phyloP scores from a whole-genome alignment of 1,140 invertebrate species.

The Calephelis nemesis region DNA sequence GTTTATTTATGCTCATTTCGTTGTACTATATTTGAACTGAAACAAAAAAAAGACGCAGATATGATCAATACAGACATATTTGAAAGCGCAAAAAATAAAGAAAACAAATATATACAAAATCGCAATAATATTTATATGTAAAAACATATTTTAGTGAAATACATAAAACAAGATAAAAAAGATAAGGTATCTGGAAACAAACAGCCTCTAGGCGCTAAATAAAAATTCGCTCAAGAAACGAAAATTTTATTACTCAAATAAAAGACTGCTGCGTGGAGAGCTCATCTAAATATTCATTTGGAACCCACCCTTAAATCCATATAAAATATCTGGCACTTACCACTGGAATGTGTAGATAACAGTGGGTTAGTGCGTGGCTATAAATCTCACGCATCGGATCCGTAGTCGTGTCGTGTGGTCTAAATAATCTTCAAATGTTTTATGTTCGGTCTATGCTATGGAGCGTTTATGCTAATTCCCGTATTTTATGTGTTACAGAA shows the following conservation, averaged over 20 bases:
- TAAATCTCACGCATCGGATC: constrained; percentile 43
- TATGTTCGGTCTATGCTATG: constrained; percentile 45
- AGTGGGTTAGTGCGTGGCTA: constrained; percentile 29
- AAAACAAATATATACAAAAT: background rate
- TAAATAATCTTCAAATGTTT: constrained; percentile 38
- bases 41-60: too few species aligned
- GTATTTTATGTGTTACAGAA: constrained; percentile 58
- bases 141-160: too few species aligned
- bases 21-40: too few species aligned
- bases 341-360: constrained; percentile 23
- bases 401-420: constrained; percentile 44
- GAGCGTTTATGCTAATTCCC: constrained; percentile 61
- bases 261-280: constrained; percentile 2
- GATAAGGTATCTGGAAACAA: background rate
- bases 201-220: background rate
- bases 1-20: too few species aligned
- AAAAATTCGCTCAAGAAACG: constrained; percentile 7
- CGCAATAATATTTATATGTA: too few species aligned
- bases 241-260: constrained; percentile 13
- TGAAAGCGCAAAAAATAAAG: too few species aligned
- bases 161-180: too few species aligned
- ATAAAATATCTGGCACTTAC: constrained; percentile 29
- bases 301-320: constrained; percentile 18
- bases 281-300: constrained; percentile 16
- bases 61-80: too few species aligned